Base-by-base conservation (phyloP, 2,797 vertebrate genomes). In the Clamator glandarius region DNA sequence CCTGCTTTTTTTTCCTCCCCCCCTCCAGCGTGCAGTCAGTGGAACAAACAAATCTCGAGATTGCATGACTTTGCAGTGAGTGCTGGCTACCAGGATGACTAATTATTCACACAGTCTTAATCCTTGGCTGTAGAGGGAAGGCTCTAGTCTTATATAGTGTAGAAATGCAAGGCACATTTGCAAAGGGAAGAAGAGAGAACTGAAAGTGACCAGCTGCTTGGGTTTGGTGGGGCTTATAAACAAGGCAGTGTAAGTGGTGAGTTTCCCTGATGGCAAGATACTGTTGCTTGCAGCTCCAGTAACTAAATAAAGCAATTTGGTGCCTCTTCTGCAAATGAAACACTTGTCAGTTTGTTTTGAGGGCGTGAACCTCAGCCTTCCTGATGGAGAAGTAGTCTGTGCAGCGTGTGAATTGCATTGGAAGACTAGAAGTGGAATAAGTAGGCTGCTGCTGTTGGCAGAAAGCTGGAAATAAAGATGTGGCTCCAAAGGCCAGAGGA, bases 71-170 rank as follows among this genome's bases (percentile, higher is more conserved):
- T 90, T 90, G 86, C 90, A 92, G 73, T 61, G 93, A 95, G 80
- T 87, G 91, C 92, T 91, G n/a, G 92, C 74, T 96, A 95, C 89
- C 90, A 83, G 92, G 79, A 96, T 97, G 97, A 96, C 96, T 97
- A 91, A 96, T 95, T 93, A 92, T 92, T 93, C 80, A 23, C 89
- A 83, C 76, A 46, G 94, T 83, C 84, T 87, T 90, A 67, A 67
- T 93, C 67, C 48, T 74, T 9, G 55, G 79, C 58, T 72, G 35
- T 84, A 88, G 88, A 42, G 24, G 6, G 58, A 84, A 73, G 61
- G 64, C 41, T 84, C 21, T 41, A n/a, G 68, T 67, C 62, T 87
- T 82, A 14, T 15, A 83, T 42, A 86, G 44, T 48, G 6, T 63
- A 42, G 75, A 94, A 95, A 39, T 15, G 18, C n/a, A 52, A 55